Conservation (phyloP, 2,113 vertebrate species). For the Monopterus albus region DNA sequence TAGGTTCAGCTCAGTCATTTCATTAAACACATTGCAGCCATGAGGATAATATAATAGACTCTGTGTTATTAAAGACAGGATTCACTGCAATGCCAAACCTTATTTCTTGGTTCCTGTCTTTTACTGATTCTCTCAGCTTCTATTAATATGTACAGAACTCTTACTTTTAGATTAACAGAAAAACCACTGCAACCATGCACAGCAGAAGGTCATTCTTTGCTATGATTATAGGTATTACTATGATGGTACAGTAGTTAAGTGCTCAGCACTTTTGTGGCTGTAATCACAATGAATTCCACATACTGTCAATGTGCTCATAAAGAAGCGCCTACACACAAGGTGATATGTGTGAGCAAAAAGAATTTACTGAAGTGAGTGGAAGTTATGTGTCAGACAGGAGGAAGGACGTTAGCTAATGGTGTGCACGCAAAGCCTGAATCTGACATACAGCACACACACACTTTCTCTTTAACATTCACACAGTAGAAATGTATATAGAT, state of each 20-base stretch:
- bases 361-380: conserved; percentile 47
- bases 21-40: conserved; percentile 20
- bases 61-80: conserved; percentile 40
- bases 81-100: neutral
- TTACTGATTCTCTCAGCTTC: neutral
- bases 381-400: conserved; percentile 59
- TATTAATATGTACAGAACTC: neutral
- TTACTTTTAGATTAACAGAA: neutral
- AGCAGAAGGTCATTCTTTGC: conserved; percentile 19
- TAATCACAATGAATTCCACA: conserved; percentile 1
- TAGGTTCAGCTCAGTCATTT: conserved; percentile 10
- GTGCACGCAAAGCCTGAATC: conserved; percentile 27
- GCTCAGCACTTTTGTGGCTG: conserved; percentile 1
- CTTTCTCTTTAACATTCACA: neutral
- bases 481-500: neutral
- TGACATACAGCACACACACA: neutral
- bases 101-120: neutral
- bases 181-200: neutral
- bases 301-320: neutral
- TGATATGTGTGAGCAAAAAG: conserved; percentile 16
- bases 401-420: conserved; percentile 49
- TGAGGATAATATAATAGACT: conserved; percentile 8
- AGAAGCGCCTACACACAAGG: neutral
- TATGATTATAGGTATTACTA: neutral
- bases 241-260: neutral